A percentile compares a stretch with the other conserved stretches of the same genome.
Evolutionary conservation across 2,888 invertebrate species (phyloP).

Genomic region (Thysanoteuthis rhombus): DNA sequence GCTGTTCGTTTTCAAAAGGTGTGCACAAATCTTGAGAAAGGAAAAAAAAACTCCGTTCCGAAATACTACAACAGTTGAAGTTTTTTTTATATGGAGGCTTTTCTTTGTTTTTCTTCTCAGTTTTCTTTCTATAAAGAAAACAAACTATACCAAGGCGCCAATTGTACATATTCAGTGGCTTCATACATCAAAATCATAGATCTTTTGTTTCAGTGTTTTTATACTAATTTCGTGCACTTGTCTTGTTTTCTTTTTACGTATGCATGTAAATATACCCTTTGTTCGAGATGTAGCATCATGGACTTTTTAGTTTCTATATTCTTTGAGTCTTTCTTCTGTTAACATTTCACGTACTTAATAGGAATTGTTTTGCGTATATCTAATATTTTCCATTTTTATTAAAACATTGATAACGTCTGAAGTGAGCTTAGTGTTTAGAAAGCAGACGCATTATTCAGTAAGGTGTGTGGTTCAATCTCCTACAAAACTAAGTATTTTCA

Average conservation of each 20-base stretch:
- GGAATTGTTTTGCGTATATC: not conserved
- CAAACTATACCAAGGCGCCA: not conserved
- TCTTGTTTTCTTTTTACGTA: not conserved
- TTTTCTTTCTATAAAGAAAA: not conserved
- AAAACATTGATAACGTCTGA: not conserved
- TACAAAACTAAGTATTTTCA: too few species aligned
- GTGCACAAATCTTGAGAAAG: not conserved
- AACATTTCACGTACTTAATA: not conserved
- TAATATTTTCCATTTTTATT: not conserved
- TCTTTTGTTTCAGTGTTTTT: not conserved
- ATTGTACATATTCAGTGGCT: not conserved
- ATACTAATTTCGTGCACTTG: not conserved
- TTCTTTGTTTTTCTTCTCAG: not conserved
- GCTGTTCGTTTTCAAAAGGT: not conserved
- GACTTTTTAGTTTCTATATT: conserved; percentile 12
- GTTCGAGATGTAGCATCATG: not conserved
- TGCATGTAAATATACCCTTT: conserved; percentile 12
- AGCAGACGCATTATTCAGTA: not conserved
- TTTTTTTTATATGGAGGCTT: not conserved
- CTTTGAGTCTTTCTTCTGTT: not conserved
- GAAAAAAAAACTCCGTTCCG: not conserved
- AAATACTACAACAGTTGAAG: not conserved
- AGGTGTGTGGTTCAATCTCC: not conserved
- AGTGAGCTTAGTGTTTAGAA: not conserved
- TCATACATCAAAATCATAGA: not conserved